These are phyloP conservation scores for Gambelia wislizenii DNA, from an alignment of 2,797 vertebrate species.

Conservation along the genomic window DNA sequence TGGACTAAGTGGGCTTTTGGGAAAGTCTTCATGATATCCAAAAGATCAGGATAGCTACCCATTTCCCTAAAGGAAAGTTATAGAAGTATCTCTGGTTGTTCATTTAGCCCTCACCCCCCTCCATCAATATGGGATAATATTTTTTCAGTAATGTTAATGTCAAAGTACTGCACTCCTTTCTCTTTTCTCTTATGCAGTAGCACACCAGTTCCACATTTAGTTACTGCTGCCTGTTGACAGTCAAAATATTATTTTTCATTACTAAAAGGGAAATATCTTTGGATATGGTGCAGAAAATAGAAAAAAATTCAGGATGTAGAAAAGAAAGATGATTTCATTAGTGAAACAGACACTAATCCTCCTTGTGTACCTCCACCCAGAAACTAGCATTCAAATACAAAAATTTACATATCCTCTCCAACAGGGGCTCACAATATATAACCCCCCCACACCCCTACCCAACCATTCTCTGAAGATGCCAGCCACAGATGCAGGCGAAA, in stretches of 20 bases:
- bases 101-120: background rate
- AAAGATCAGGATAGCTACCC: background rate
- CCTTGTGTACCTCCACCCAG: too few relatives aligned
- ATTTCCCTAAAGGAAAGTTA: background rate
- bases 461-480: too few relatives aligned
- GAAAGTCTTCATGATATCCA: background rate
- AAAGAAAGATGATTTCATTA: too few relatives aligned
- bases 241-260: background rate
- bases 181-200: background rate
- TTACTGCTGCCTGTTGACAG: background rate
- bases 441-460: too few relatives aligned
- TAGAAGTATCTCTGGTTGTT: background rate
- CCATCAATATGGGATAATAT: background rate
- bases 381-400: too few relatives aligned
- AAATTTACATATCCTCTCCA: too few relatives aligned
- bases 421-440: too few relatives aligned
- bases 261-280: background rate
- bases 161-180: background rate
- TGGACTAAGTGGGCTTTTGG: fast-evolving
- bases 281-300: background rate
- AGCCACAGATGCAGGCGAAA: too few relatives aligned
- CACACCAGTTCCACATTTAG: background rate
- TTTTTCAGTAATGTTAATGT: background rate
- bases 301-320: too few relatives aligned
- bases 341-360: too few relatives aligned